Conservation (phyloP, 2,888 invertebrate species). For the Meteorus colon region DNA sequence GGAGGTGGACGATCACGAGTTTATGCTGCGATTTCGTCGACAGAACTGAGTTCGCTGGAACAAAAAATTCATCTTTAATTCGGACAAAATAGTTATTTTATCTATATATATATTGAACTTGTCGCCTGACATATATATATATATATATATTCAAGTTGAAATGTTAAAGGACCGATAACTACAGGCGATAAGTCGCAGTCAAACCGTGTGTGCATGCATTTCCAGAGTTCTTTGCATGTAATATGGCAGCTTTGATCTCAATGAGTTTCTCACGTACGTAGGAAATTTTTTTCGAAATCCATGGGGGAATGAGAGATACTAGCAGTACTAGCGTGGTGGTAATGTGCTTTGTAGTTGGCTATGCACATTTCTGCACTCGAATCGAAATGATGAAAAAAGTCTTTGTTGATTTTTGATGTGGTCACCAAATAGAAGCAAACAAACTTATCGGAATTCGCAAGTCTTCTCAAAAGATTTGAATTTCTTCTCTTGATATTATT, state of each 20-base stretch:
- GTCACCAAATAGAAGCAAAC: neutral
- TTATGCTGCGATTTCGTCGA: no score
- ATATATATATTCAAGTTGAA: neutral
- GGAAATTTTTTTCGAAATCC: constrained; percentile 38
- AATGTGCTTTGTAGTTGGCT: neutral
- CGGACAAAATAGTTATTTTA: no score
- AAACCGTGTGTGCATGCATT: constrained; percentile 27
- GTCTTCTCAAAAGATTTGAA: no score
- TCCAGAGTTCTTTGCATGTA: constrained; percentile 33
- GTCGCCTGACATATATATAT: no score
- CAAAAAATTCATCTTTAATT: no score
- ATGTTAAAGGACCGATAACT: constrained; percentile 28
- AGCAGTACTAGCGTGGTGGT: neutral
- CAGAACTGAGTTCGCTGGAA: no score
- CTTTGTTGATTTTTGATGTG: neutral
- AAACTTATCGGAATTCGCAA: neutral
- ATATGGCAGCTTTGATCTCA: constrained; percentile 35
- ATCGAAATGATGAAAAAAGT: neutral
- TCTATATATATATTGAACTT: no score
- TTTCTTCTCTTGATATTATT: no score
- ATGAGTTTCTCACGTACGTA: constrained; percentile 33
- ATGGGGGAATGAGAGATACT: constrained; percentile 14
- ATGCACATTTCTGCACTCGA: neutral
- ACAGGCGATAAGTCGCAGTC: constrained; percentile 29
- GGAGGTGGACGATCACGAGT: no score